Base-by-base conservation (phyloP, 2,797 vertebrate species). In the Rhadinocentrus ornatus region DNA sequence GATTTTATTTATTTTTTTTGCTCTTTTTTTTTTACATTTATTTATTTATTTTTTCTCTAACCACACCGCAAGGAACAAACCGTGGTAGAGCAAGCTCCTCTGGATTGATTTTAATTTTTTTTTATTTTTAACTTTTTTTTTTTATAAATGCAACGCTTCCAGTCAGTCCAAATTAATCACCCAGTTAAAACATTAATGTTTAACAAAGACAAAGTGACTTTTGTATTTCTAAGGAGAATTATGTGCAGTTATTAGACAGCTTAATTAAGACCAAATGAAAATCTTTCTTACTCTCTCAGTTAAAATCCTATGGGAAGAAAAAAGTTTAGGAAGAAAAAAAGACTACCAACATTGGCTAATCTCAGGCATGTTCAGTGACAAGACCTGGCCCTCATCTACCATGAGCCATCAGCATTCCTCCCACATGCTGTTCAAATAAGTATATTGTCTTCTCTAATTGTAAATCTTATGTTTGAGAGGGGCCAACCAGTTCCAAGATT, bases 71-170 rank as follows among this genome's bases (percentile, higher is more conserved):
- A 12, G 54, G 27, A 16, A 11, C 24, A 46, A 22, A 48, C 46
- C 20, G 20, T 32, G 32, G 31, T 32, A 56, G 16, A 41, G 29
- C 13, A 57, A 56, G 46, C 48, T 46, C 54, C 13, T 34, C 4
- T n/a, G 53, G 53, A 50, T 50, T 69, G 46, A 59, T 68, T 61
- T 52, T 44, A 16, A 39, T 61, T 41, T 53, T 62, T 20, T 54
- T 22, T 41, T 60, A 31, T 27, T 32, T 22, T 15, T 46, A 44
- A n/a, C n/a, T n/a, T n/a, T 22, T 41, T 60, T 41, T 27, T 32
- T 22, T 15, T 46, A 44, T 39, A 66, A 67, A 32, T 44, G 11
- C 24, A 44, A 22, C 35, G 22, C 16, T 54, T 37, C 22, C 20
- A 29, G 24, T 52, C 26, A 37, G 60, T 60, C 26, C 32, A 52